phyloP scores from a whole-genome alignment of 2,888 invertebrate genomes.

The Drepanosiphum platanoidis region DNA sequence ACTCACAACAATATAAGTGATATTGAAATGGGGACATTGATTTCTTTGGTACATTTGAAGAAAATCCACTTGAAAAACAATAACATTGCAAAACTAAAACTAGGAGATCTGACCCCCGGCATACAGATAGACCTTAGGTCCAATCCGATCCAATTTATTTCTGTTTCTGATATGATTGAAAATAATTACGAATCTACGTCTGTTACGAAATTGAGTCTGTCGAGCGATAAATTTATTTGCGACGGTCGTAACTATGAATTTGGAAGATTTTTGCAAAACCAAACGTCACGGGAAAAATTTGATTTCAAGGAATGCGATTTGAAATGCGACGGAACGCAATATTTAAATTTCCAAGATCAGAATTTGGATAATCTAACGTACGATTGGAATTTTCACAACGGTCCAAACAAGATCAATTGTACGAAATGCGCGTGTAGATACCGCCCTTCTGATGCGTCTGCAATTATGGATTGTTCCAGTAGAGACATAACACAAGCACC shows the following conservation, averaged over 20 bases:
- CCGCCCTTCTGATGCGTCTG: constrained; percentile 68
- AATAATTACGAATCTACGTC: constrained; percentile 58
- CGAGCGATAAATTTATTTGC: constrained; percentile 74
- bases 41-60: constrained; percentile 71
- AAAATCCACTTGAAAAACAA: constrained; percentile 69
- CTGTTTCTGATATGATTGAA: too few relatives aligned
- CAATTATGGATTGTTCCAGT: constrained; percentile 71
- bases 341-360: constrained; percentile 67
- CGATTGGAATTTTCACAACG: constrained; percentile 66
- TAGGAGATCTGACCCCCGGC: too few relatives aligned
- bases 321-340: constrained; percentile 69
- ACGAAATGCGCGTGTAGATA: constrained; percentile 70
- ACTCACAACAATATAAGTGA: constrained; percentile 74
- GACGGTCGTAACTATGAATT: constrained; percentile 72
- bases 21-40: constrained; percentile 74
- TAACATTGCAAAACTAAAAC: constrained; percentile 68
- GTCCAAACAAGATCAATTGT: constrained; percentile 67
- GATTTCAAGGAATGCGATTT: constrained; percentile 67
- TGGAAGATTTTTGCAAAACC: constrained; percentile 70
- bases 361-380: constrained; percentile 70
- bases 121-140: too few relatives aligned
- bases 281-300: constrained; percentile 67
- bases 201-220: constrained; percentile 68
- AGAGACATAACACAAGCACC: constrained; percentile 69
- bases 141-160: constrained; percentile 45